Percentiles rank a stretch among this genome's conserved stretches.
Conservation (phyloP, 2,113 vertebrate genomes). For the Desmodus rotundus region DNA sequence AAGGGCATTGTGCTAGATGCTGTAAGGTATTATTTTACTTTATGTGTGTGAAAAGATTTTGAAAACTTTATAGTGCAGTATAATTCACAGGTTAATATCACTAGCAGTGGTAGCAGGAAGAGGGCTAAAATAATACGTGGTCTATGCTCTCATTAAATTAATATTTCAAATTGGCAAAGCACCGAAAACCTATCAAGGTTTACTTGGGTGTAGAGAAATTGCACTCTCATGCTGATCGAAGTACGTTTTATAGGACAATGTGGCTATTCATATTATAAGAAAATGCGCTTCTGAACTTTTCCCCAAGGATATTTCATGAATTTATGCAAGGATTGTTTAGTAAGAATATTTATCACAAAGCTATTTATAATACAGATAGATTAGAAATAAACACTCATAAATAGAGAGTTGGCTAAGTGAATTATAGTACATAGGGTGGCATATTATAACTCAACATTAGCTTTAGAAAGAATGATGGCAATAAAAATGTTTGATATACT, state of each 20-base stretch:
- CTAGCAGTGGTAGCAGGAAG: neutral
- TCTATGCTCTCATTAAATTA: neutral
- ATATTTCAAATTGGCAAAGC: neutral
- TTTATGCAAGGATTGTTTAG: neutral
- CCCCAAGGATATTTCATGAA: neutral
- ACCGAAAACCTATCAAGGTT: neutral
- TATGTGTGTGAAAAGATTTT: neutral
- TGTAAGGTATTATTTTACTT: neutral
- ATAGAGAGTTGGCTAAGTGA: neutral
- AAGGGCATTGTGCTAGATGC: neutral
- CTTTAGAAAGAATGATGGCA: constrained; percentile 25
- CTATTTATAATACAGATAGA: neutral
- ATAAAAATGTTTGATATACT: neutral
- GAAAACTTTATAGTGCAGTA: neutral
- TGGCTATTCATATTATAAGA: neutral
- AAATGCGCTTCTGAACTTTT: neutral
- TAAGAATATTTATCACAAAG: neutral
- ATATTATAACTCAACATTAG: neutral
- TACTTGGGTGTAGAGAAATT: neutral
- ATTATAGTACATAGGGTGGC: neutral
- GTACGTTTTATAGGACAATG: neutral
- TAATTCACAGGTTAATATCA: neutral
- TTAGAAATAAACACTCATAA: neutral
- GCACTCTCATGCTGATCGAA: neutral
- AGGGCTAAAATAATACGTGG: neutral